Percentiles rank a stretch among this genome's conserved stretches.
These are phyloP conservation scores for Gryllus bimaculatus DNA, from an alignment of 1,140 invertebrate genomes.

Conservation along the genomic window DNA sequence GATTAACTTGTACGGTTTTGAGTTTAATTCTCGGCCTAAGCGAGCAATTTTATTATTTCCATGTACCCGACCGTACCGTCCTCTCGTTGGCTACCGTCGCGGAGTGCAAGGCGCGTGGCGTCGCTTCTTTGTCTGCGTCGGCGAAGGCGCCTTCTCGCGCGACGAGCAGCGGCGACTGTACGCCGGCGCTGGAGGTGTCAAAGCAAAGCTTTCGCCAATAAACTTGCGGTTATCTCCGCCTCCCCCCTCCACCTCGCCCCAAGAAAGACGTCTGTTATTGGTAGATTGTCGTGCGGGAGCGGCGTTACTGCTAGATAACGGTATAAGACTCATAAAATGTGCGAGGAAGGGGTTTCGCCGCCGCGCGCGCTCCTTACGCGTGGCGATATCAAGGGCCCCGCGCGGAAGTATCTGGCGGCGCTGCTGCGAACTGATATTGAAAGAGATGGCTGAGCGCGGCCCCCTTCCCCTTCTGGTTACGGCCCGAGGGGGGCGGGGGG, in stretches of 20 bases:
- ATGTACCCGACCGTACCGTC: too few species aligned
- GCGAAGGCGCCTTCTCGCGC: too few species aligned
- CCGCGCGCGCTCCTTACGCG: background rate
- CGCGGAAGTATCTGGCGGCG: background rate
- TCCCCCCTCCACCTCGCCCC: background rate
- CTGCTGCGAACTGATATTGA: background rate
- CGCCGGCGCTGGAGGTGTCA: background rate
- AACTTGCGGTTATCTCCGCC: background rate
- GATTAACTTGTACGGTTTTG: too few species aligned
- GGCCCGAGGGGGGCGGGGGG: too few species aligned
- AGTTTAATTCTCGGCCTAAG: too few species aligned
- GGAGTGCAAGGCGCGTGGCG: too few species aligned
- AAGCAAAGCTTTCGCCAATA: background rate
- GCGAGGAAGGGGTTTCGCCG: background rate
- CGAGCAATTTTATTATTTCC: too few species aligned
- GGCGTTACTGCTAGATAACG: background rate
- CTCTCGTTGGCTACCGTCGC: too few species aligned
- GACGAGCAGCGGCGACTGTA: background rate
- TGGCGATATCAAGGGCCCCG: background rate
- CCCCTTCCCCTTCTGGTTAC: too few species aligned
- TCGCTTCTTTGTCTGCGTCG: too few species aligned
- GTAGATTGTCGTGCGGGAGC: background rate
- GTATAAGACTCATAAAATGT: constrained; percentile 5
- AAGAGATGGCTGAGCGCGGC: background rate
- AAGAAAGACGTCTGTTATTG: constrained; percentile 4